Conservation (phyloP, 2,797 vertebrate species). For the Menidia menidia region DNA sequence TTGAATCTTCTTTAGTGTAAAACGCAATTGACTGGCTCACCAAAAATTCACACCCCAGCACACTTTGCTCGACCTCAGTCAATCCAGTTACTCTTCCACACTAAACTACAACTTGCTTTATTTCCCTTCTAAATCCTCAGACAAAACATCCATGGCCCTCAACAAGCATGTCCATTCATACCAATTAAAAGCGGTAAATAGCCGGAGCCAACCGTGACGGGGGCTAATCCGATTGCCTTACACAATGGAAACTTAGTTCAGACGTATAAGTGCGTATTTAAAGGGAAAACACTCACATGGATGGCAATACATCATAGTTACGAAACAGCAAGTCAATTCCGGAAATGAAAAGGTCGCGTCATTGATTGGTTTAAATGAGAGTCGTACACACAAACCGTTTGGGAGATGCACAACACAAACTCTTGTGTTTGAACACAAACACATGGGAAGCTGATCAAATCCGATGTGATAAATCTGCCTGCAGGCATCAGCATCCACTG, state of each 20-base stretch:
- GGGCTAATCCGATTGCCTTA: slow-evolving; percentile 77
- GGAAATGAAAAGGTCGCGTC: slow-evolving; percentile 76
- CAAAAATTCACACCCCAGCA: slow-evolving; percentile 20
- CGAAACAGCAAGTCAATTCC: slow-evolving; percentile 44
- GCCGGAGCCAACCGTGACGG: slow-evolving; percentile 71
- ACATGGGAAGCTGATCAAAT: slow-evolving; percentile 30
- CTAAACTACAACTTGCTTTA: slow-evolving; percentile 40
- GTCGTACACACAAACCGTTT: slow-evolving; percentile 58
- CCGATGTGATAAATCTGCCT: slow-evolving; percentile 36
- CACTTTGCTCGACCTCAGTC: slow-evolving; percentile 62
- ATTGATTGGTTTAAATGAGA: slow-evolving; percentile 73
- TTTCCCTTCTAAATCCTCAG: slow-evolving; percentile 50
- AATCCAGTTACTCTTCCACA: slow-evolving; percentile 59
- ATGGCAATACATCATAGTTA: slow-evolving; percentile 60
- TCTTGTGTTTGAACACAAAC: slow-evolving; percentile 25
- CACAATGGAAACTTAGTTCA: slow-evolving; percentile 77
- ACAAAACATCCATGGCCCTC: slow-evolving; percentile 45
- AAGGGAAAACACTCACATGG: slow-evolving; percentile 61
- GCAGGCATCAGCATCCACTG: slow-evolving; percentile 21
- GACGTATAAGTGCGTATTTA: slow-evolving; percentile 58
- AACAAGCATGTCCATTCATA: slow-evolving; percentile 74
- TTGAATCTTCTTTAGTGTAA: too few relatives aligned
- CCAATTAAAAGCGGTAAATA: slow-evolving; percentile 60
- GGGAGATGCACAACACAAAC: slow-evolving; percentile 53
- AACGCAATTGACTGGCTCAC: background rate